Evolutionary conservation across 2,797 vertebrate species (phyloP), one percentile per base, ranked within the genome.

Genomic region (Gambelia wislizenii): DNA sequence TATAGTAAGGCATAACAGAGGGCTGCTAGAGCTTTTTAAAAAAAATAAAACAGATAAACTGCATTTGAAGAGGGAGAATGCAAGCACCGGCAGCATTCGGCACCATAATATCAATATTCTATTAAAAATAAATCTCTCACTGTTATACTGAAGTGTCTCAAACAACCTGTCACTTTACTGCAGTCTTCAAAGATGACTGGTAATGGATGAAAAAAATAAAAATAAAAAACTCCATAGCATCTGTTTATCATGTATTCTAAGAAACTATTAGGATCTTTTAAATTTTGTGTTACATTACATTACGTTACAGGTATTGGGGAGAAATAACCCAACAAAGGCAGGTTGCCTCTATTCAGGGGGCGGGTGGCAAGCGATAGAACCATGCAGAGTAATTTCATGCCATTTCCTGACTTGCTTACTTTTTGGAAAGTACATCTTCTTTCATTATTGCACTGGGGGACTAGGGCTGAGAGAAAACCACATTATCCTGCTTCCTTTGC

Each of bases 281-380:
- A 97, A 98, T 97, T 98, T 97, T 98, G 97, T 97, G 95, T 96
- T 90, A 94, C 95, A 93, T 97, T 95, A 96, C 95, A 94, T 96
- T 95, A 75, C 96, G 97, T 96, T 96, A 96, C 94, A 95, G 94
- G 96, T 97, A 97, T 97, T 96, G 95, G 95, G 96, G 96, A 97
- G 95, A 79, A 95, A 95, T 92, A 92, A 95, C 93, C 96, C 96
- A 96, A 97, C 94, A 88, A 88, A 90, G 92, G 93, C 91, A 92
- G 95, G 1, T n/a, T n/a, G 18, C 94, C 85, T 92, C 92, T 91
- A 95, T 94, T 93, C 95, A 96, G 6, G 49, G 16, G 4, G 49
- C 9, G 49, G 30, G 95, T 96, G 97, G 98, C 97, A 97, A 97
- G 97, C 97, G 97, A 97, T 87, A 92, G 27, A 96, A 97, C 97